Base-by-base conservation (phyloP, 2,888 invertebrate genomes). In the Epinotia nisella region DNA sequence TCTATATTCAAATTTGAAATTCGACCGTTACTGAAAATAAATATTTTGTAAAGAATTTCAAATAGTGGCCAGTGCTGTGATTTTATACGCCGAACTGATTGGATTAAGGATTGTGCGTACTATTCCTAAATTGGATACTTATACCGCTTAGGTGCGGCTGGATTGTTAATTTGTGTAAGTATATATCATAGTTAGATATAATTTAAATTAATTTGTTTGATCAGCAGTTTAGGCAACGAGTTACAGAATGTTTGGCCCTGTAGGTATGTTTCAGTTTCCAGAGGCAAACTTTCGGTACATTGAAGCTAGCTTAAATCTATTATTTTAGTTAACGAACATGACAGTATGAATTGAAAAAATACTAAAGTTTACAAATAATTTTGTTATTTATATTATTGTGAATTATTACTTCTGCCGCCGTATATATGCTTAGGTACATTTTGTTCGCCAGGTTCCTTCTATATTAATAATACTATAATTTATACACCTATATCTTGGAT, bases 101-200 rank as follows among this genome's bases (percentile, higher is more conserved):
- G 82, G 82, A 85, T 84, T 82, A 83, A 79, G 78, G 82, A 78
- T 83, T 85, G 85, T 87, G 86, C 81, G 82, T 84, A 77, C 76
- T 78, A 80, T 79, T 73, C 76, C 79, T 77, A 79, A 82, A 83
- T 85, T 85, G 87, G 85, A 86, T 84, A 84, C 81, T 72, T 76
- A 80, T 79, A 75, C 71, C 76, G 81, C 79, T 78, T 78, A 78
- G 76, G 74, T 64, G 75, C 81, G 75, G 77, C 78, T 84, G 88
- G 87, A 89, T 88, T 89, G 84, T 89, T 90, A 80, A 86, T 89
- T 66, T 89, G 85, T 85, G 92, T 92, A 87, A 87, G 92, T 92
- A 84, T 67, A 58, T 61, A 78, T 53, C 64, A 69, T 21, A 17
- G 21, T 62, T 62, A 73, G 29, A 68, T 58, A 56, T 74, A 53